Evolutionary conservation across 64 coral and sea anemone genomes (phyloP).

Genomic region (Dendrophyllia cribrosa): DNA sequence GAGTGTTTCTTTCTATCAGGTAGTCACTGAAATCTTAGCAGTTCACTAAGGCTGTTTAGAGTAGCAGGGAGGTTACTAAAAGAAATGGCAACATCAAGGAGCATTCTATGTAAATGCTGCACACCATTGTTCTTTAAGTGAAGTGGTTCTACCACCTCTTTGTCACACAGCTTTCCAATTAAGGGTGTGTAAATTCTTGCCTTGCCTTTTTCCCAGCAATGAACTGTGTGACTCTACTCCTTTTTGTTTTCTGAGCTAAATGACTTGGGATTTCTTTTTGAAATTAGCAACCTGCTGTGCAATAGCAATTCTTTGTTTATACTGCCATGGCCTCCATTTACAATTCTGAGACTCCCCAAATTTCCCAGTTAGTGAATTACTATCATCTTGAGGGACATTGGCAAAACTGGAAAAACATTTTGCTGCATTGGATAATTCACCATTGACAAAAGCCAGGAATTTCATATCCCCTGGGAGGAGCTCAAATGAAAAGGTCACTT

Average conservation of each 20-base stretch:
- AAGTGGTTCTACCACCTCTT: no score
- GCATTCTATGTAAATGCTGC: slow-evolving; percentile 37
- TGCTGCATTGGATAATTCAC: no score
- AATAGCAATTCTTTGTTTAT: slow-evolving; percentile 37
- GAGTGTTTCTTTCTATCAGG: no score
- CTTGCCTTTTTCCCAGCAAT: slow-evolving; percentile 51
- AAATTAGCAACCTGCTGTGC: slow-evolving; percentile 45
- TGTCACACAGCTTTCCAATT: slow-evolving; percentile 67
- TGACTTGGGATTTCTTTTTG: slow-evolving; percentile 11
- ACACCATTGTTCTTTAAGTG: no score
- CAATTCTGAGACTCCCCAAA: slow-evolving; percentile 34
- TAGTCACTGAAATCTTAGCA: no score
- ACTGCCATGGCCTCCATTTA: slow-evolving; percentile 56
- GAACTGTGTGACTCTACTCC: slow-evolving; percentile 39
- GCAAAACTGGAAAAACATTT: no score
- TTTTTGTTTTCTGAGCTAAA: slow-evolving; percentile 13
- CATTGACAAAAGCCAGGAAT: no score
- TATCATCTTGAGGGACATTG: slow-evolving; percentile 34
- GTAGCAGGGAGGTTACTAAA: slow-evolving; percentile 39
- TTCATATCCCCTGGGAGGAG: no score
- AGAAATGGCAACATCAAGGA: slow-evolving; percentile 59
- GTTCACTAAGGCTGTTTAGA: neutral
- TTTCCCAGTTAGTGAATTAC: slow-evolving; percentile 26
- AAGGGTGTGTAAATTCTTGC: slow-evolving; percentile 64
- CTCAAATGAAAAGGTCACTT: no score